Evolutionary conservation across 2,888 invertebrate genomes (phyloP).

Genomic region (Stenchaetothrips biformis): DNA sequence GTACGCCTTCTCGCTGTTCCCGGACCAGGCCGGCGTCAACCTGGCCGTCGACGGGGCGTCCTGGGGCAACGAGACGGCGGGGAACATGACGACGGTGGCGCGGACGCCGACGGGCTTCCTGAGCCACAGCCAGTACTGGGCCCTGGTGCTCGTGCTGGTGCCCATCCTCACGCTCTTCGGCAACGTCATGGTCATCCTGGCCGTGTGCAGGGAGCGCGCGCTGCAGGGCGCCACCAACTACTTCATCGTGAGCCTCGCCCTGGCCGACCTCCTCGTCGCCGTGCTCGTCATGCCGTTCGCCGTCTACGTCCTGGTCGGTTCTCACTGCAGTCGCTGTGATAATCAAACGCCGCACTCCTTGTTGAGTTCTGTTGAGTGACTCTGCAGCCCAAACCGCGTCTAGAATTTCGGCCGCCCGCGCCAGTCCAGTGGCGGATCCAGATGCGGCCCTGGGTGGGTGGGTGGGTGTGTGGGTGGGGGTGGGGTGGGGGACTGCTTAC

Average conservation of each 20-base stretch:
- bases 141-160: slow-evolving; percentile 8
- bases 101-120: neutral
- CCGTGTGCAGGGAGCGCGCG: slow-evolving; percentile 85
- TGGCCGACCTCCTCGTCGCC: slow-evolving; percentile 94
- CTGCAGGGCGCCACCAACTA: slow-evolving; percentile 97
- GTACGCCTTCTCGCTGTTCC: slow-evolving; percentile 17
- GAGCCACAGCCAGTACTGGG: slow-evolving; percentile 20
- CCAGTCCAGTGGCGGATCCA: too few species aligned
- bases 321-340: too few species aligned
- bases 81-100: neutral
- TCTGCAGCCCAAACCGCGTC: too few species aligned
- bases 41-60: slow-evolving; percentile 11
- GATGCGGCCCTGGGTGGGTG: too few species aligned
- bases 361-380: too few species aligned
- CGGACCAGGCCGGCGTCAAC: slow-evolving; percentile 8
- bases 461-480: too few species aligned
- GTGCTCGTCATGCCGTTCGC: slow-evolving; percentile 98
- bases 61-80: neutral
- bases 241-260: slow-evolving; percentile 95
- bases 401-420: too few species aligned
- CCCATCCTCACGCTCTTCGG: slow-evolving; percentile 58
- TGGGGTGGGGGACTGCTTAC: too few species aligned
- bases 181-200: slow-evolving; percentile 93
- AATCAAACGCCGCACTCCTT: too few species aligned
- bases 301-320: slow-evolving; percentile 96